Evolutionary conservation across 2,113 vertebrate genomes (phyloP).

Genomic region (Gallinago paraguaiae): DNA sequence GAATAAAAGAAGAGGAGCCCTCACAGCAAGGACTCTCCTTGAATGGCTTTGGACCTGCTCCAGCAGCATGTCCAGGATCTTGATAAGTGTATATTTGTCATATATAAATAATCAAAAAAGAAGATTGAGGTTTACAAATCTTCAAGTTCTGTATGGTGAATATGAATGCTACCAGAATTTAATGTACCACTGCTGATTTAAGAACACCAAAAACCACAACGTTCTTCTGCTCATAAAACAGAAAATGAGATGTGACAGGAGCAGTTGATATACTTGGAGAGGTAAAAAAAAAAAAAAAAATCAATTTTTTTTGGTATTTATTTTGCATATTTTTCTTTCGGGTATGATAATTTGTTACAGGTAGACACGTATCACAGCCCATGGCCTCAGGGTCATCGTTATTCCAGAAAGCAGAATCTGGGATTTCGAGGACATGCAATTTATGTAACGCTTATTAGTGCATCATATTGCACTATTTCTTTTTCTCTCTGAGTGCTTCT

Average conservation of each 20-base stretch:
- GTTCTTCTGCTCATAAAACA: not conserved
- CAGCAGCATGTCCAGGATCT: not conserved
- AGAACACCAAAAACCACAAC: not conserved
- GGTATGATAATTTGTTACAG: not conserved
- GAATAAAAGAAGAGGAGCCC: not conserved
- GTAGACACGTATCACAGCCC: not conserved
- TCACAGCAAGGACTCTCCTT: not conserved
- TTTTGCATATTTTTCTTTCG: not conserved
- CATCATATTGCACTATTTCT: not conserved
- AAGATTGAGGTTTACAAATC: rapidly evolving
- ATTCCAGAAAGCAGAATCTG: not conserved
- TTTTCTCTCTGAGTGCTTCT: not conserved
- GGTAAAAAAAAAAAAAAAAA: not conserved
- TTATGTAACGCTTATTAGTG: not conserved
- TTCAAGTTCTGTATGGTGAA: not conserved
- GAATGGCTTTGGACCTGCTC: not conserved
- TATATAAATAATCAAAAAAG: not conserved
- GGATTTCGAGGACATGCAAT: not conserved
- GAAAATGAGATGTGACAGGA: not conserved
- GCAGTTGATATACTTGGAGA: not conserved
- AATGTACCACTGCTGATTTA: not conserved
- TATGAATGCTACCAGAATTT: not conserved
- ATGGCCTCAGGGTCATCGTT: not conserved
- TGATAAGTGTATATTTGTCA: not conserved
- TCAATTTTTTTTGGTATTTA: not conserved